Evolutionary conservation across 2,797 vertebrate species (phyloP).

Genomic region (Pseudochirops corinnae): DNA sequence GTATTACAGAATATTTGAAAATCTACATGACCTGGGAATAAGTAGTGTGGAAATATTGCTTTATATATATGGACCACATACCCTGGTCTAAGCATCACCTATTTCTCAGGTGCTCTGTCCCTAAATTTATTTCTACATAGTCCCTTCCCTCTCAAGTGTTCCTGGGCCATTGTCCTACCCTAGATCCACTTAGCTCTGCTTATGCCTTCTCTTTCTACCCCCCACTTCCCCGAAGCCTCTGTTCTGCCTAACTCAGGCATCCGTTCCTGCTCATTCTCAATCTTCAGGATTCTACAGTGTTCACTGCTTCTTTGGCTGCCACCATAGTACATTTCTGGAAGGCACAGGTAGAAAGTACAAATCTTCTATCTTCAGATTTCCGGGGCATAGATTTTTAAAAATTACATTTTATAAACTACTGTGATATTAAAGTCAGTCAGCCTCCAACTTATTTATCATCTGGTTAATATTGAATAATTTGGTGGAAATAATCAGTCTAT

Average conservation of each 20-base stretch:
- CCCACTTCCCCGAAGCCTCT: background rate
- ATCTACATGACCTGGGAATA: background rate
- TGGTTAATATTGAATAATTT: background rate
- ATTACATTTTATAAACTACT: background rate
- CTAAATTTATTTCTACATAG: slow-evolving; percentile 1
- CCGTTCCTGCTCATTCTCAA: background rate
- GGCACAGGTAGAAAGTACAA: background rate
- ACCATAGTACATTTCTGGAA: background rate
- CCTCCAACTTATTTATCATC: background rate
- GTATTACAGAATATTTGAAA: slow-evolving; percentile 26
- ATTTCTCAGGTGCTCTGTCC: background rate
- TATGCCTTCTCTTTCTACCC: background rate
- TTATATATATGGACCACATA: background rate
- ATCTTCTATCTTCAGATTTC: background rate
- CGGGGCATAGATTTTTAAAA: background rate
- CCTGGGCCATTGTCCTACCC: background rate
- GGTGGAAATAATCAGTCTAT: background rate
- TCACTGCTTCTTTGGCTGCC: background rate
- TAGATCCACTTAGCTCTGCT: background rate
- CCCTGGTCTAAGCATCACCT: background rate
- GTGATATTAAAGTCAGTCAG: background rate
- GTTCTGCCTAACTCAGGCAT: background rate
- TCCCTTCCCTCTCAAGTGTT: background rate
- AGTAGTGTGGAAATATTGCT: background rate
- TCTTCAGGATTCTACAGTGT: background rate